Evolutionary conservation across 2,888 invertebrate genomes (phyloP).

Genomic region (Chrysolina oricalcia): DNA sequence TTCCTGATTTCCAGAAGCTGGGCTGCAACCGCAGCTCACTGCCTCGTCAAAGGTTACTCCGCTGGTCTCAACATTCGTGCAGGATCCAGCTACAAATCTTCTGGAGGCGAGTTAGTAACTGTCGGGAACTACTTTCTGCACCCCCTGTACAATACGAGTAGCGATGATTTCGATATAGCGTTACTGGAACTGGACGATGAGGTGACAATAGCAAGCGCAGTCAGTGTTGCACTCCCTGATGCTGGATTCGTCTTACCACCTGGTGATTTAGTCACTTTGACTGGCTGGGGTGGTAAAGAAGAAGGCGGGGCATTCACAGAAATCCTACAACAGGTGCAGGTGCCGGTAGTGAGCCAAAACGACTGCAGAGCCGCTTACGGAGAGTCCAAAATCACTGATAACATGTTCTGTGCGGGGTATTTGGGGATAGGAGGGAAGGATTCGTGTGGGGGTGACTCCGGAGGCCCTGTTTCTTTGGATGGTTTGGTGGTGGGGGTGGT

Average conservation of each 20-base stretch:
- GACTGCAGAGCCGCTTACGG: slow-evolving; percentile 5
- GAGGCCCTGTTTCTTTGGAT: slow-evolving; percentile 15
- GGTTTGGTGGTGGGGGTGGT: slow-evolving; percentile 7
- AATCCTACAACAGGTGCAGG: slow-evolving; percentile 43
- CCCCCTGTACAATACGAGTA: slow-evolving; percentile 31
- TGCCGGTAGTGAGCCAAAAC: slow-evolving; percentile 32
- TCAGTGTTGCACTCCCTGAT: not conserved
- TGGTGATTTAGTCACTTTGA: slow-evolving; percentile 37
- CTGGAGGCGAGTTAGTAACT: slow-evolving; percentile 41
- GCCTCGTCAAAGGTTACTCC: slow-evolving; percentile 55
- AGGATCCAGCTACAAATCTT: slow-evolving; percentile 32
- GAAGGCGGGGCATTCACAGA: slow-evolving; percentile 39
- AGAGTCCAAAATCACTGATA: slow-evolving; percentile 60
- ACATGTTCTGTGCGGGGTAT: slow-evolving; percentile 28
- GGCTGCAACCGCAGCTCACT: slow-evolving; percentile 74
- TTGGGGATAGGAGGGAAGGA: not conserved
- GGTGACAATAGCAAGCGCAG: slow-evolving; percentile 8
- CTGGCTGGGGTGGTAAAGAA: slow-evolving; percentile 48
- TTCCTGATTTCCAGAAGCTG: slow-evolving; percentile 72
- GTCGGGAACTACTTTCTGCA: slow-evolving; percentile 36
- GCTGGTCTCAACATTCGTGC: slow-evolving; percentile 34
- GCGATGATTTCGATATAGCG: slow-evolving; percentile 42
- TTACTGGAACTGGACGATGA: slow-evolving; percentile 33
- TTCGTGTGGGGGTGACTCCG: slow-evolving; percentile 16
- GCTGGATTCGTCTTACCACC: not conserved